Conservation (phyloP, 2,888 invertebrate genomes). For the Torymus auratus region DNA sequence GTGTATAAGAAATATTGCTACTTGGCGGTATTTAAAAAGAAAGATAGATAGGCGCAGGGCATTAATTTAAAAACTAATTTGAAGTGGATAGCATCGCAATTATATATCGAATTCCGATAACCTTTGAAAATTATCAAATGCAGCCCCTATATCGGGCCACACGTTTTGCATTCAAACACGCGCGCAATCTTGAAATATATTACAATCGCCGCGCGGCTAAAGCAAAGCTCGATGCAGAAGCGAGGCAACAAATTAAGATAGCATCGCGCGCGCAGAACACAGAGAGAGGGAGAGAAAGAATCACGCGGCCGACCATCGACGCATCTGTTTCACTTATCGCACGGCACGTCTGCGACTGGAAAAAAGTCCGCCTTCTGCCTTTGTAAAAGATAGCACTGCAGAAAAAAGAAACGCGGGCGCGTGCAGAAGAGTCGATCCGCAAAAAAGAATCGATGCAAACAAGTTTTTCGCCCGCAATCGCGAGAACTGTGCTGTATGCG, state of each 20-base stretch:
- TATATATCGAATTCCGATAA: too few relatives aligned
- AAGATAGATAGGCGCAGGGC: too few relatives aligned
- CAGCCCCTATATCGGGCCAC: too few relatives aligned
- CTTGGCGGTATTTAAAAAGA: too few relatives aligned
- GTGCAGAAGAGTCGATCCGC: neutral
- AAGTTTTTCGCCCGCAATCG: slow-evolving; percentile 41
- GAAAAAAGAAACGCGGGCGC: neutral
- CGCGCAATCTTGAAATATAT: too few relatives aligned
- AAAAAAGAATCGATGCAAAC: slow-evolving; percentile 47
- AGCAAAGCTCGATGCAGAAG: slow-evolving; percentile 1
- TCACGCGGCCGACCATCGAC: slow-evolving; percentile 28
- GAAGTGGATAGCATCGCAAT: too few relatives aligned
- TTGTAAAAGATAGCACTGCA: slow-evolving; percentile 18
- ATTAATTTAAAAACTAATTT: neutral
- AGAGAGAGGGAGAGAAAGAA: neutral
- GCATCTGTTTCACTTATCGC: slow-evolving; percentile 29
- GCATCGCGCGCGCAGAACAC: neutral
- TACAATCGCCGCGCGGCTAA: too few relatives aligned
- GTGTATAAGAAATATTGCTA: too few relatives aligned
- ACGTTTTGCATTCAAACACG: too few relatives aligned
- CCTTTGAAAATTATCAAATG: too few relatives aligned
- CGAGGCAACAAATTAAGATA: slow-evolving; percentile 23
- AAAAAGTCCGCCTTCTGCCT: slow-evolving; percentile 23
- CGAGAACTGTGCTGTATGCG: slow-evolving; percentile 4
- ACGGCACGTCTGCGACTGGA: neutral